Percentiles rank a stretch among this genome's conserved stretches.
Evolutionary conservation across 2,888 invertebrate genomes (phyloP).

Genomic region (Aphrophora alni): DNA sequence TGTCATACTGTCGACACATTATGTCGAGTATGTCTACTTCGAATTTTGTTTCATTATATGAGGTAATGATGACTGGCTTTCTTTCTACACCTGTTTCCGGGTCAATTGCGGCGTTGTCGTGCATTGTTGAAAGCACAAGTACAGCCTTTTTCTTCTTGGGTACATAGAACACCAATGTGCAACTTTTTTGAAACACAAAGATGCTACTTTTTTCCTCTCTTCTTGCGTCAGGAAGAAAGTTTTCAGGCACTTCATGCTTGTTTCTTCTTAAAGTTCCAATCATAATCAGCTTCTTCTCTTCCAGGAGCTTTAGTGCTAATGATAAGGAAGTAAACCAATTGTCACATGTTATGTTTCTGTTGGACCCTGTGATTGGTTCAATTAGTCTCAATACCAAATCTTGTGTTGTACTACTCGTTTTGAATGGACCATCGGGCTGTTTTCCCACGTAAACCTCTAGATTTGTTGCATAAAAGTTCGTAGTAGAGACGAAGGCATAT

Average conservation of each 20-base stretch:
- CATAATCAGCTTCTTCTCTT: constrained; percentile 2
- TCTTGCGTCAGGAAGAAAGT: not conserved
- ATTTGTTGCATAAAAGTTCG: not conserved
- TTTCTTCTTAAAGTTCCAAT: not conserved
- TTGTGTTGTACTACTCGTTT: not conserved
- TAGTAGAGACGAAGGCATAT: not conserved
- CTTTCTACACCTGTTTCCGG: not conserved
- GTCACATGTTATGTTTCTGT: not conserved
- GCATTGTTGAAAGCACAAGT: not conserved
- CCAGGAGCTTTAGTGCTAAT: not conserved
- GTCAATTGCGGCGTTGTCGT: not conserved
- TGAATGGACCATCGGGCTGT: constrained; percentile 16
- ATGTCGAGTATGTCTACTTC: constrained; percentile 9
- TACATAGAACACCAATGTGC: not conserved
- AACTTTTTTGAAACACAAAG: not conserved
- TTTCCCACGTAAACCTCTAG: not conserved
- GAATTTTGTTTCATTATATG: not conserved
- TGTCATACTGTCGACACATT: constrained; percentile 3
- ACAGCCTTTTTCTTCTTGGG: constrained; percentile 1
- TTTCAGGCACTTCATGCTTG: not conserved
- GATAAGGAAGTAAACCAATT: not conserved
- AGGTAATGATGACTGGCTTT: constrained; percentile 2
- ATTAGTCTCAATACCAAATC: not conserved
- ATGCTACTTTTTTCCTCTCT: not conserved
- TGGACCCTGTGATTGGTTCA: not conserved